These are phyloP conservation scores for Neotoma lepida DNA, from an alignment of 2,113 vertebrate genomes.

Conservation along the genomic window DNA sequence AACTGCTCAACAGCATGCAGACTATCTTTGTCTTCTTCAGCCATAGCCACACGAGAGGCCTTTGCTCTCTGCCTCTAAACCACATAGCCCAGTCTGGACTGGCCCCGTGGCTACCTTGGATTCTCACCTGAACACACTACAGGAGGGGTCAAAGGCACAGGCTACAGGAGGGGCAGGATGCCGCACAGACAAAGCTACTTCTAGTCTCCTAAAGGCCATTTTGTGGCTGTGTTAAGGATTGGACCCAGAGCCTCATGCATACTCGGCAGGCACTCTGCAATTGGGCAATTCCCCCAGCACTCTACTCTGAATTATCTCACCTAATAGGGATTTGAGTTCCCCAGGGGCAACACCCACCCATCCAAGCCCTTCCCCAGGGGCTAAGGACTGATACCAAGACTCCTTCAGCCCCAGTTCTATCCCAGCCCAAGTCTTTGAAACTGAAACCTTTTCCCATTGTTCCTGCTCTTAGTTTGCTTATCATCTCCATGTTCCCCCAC, in stretches of 20 bases:
- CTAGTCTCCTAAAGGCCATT: background rate
- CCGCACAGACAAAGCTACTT: background rate
- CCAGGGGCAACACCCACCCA: background rate
- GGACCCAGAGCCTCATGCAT: background rate
- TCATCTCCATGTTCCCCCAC: background rate
- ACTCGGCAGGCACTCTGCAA: background rate
- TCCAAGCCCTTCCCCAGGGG: background rate
- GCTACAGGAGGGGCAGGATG: background rate
- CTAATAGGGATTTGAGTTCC: background rate
- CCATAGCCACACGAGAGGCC: background rate
- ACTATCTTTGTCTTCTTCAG: background rate
- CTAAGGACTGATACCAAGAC: background rate
- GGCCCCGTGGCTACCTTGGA: background rate
- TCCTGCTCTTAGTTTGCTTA: background rate
- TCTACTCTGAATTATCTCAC: background rate
- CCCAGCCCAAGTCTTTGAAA: background rate
- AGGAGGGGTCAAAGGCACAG: background rate
- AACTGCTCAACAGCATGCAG: fast-evolving
- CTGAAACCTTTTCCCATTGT: background rate
- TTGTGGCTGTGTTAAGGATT: background rate
- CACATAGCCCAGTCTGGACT: background rate
- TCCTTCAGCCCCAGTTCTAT: background rate
- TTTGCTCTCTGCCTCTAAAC: background rate
- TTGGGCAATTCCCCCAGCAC: background rate
- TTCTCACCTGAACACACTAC: background rate